phyloP scores from a whole-genome alignment of 2,113 vertebrate species.

The Taxidea taxus region DNA sequence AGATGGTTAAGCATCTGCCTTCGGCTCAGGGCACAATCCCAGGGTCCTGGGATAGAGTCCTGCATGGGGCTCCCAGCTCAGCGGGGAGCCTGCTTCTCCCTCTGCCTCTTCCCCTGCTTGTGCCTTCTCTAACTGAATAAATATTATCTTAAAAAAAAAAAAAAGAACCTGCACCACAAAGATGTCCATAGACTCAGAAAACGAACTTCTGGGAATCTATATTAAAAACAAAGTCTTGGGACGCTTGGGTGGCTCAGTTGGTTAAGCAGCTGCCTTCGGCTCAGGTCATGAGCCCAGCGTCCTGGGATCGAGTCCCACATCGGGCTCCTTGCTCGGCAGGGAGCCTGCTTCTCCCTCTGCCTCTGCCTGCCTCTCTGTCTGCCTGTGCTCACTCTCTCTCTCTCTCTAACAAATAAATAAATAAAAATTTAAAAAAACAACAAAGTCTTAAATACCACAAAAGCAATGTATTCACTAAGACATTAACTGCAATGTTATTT shows the following conservation, averaged over 20 bases:
- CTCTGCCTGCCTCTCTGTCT: too few species aligned
- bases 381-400: too few species aligned
- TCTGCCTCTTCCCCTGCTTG: neutral
- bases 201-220: neutral
- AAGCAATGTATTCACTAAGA: neutral
- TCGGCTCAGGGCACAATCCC: too few species aligned
- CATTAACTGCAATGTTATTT: neutral
- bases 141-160: neutral
- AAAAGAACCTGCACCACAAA: neutral
- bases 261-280: too few species aligned
- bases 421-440: too few species aligned
- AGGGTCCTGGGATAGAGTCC: rapidly evolving
- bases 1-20: neutral
- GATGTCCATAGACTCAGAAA: neutral
- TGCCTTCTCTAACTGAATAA: neutral
- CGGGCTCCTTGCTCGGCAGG: too few species aligned
- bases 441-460: neutral
- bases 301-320: too few species aligned
- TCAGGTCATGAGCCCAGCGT: too few species aligned
- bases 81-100: neutral
- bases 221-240: neutral
- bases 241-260: too few species aligned
- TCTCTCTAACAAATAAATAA: too few species aligned
- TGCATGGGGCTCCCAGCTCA: neutral
- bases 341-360: too few species aligned